These are phyloP conservation scores for Hafferia zeledoni DNA, from an alignment of 2,797 vertebrate species.

Conservation along the genomic window DNA sequence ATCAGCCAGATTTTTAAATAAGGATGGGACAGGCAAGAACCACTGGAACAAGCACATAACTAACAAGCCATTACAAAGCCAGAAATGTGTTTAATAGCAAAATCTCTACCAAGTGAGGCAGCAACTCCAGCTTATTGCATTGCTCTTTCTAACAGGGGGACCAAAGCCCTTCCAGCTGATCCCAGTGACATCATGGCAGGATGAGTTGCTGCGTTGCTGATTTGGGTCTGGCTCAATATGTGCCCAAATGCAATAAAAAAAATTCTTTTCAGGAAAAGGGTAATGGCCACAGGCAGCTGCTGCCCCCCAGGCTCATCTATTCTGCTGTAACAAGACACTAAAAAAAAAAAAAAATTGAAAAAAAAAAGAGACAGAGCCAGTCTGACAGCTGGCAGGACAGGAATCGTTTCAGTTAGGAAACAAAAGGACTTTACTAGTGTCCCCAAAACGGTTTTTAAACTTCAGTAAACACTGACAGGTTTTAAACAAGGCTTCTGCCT, in stretches of 20 bases:
- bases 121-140: neutral
- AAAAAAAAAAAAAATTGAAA: neutral
- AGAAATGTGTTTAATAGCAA: neutral
- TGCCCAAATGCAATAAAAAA: neutral
- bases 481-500: constrained; percentile 35
- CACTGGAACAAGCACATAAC: neutral
- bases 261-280: neutral
- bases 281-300: neutral
- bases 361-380: neutral
- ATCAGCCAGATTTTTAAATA: neutral
- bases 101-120: neutral
- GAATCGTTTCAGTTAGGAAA: neutral
- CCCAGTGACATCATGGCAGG: neutral
- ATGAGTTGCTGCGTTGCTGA: rapidly evolving
- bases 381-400: neutral
- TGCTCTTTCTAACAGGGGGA: neutral
- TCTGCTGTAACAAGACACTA: neutral
- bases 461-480: neutral
- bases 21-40: neutral
- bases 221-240: neutral
- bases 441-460: neutral
- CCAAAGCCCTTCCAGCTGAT: neutral
- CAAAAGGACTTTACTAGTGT: neutral
- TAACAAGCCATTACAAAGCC: neutral
- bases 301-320: neutral